Evolutionary conservation across 2,888 invertebrate genomes (phyloP).

Genomic region (Orchesellides sinensis): DNA sequence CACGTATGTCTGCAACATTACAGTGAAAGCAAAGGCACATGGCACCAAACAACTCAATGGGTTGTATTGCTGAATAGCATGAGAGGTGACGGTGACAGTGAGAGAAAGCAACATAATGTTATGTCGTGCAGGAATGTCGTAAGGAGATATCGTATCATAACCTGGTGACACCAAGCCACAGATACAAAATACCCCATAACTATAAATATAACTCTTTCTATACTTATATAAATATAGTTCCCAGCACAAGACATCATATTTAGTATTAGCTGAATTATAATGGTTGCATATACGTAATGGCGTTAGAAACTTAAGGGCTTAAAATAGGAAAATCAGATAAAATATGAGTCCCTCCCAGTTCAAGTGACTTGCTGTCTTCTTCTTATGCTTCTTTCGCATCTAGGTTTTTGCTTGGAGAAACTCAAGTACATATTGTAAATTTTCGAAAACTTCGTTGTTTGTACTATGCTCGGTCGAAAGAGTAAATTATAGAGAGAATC

Average conservation of each 20-base stretch:
- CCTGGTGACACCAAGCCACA: slow-evolving; percentile 31
- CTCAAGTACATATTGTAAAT: not conserved
- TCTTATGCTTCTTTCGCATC: slow-evolving; percentile 16
- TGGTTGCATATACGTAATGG: slow-evolving; percentile 30
- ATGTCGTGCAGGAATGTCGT: slow-evolving; percentile 27
- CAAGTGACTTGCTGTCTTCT: slow-evolving; percentile 30
- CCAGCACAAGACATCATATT: not conserved
- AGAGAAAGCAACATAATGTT: slow-evolving; percentile 16
- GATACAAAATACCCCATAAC: no score
- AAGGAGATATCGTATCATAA: slow-evolving; percentile 4
- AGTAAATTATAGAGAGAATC: no score
- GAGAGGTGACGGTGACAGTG: not conserved
- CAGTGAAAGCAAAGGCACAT: not conserved
- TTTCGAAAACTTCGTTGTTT: not conserved
- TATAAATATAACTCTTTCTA: not conserved
- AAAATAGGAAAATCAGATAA: slow-evolving; percentile 41
- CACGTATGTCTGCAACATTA: not conserved
- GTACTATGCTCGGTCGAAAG: no score
- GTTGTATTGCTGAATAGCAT: not conserved
- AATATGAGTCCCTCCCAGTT: slow-evolving; percentile 49
- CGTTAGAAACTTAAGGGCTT: slow-evolving; percentile 46
- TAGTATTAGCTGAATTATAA: not conserved
- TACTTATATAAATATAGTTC: not conserved
- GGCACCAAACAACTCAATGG: not conserved
- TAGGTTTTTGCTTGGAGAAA: not conserved